Percentiles rank a stretch among this genome's conserved stretches.
phyloP scores from a whole-genome alignment of 2,888 invertebrate genomes.

The Lasioglossum zephyrum region DNA sequence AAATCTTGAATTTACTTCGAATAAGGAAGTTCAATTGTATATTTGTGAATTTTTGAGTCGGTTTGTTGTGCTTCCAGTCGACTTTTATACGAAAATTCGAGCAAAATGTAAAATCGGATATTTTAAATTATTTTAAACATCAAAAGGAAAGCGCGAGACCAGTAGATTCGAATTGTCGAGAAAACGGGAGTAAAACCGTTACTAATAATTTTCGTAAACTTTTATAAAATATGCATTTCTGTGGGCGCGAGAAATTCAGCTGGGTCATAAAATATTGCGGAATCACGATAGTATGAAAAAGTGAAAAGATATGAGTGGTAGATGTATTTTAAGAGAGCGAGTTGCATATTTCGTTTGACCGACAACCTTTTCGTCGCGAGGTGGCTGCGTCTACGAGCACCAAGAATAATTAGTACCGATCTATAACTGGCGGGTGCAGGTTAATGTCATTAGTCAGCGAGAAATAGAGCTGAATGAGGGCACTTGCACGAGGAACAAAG shows the following conservation, averaged over 20 bases:
- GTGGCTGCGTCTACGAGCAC: conserved; percentile 11
- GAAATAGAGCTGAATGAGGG: conserved; percentile 31
- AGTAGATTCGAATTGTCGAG: neutral
- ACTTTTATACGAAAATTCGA: neutral
- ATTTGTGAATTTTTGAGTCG: neutral
- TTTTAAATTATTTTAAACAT: neutral
- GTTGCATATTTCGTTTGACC: neutral
- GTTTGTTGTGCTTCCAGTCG: neutral
- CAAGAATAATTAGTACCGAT: conserved; percentile 34
- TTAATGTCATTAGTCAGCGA: conserved; percentile 38
- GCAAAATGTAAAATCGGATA: neutral
- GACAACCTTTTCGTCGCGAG: neutral
- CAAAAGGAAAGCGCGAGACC: neutral
- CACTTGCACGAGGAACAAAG: conserved; percentile 36
- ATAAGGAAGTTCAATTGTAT: neutral
- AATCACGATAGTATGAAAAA: neutral
- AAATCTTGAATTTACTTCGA: neutral
- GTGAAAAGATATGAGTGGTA: neutral
- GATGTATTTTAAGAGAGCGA: neutral
- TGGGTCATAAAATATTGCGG: neutral
- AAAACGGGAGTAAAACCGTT: neutral
- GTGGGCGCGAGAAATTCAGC: neutral
- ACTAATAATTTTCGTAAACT: neutral
- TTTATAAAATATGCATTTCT: neutral
- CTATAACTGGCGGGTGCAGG: conserved; percentile 20